Evolutionary conservation across 1,140 invertebrate genomes (phyloP).

Genomic region (Scaptodrosophila lebanonensis): DNA sequence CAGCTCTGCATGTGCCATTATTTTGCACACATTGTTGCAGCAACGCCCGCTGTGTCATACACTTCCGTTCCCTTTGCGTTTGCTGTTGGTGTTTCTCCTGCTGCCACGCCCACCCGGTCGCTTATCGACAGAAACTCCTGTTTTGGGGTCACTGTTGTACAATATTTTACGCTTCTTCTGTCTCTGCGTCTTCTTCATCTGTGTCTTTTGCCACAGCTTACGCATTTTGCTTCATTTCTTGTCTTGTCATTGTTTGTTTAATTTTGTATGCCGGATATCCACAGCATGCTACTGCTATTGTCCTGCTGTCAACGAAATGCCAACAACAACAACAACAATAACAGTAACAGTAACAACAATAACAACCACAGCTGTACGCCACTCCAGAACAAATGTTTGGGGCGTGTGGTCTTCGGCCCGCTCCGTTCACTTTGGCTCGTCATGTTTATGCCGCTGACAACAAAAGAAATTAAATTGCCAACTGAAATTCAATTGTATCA

Average conservation of each 20-base stretch:
- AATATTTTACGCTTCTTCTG: constrained; percentile 12
- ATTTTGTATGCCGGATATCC: constrained; percentile 68
- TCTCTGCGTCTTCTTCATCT: too few relatives aligned
- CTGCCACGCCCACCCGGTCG: too few relatives aligned
- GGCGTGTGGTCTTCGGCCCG: neutral
- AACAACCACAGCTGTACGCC: constrained; percentile 20
- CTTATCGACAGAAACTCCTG: too few relatives aligned
- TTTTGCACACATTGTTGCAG: constrained; percentile 50
- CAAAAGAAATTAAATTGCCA: constrained; percentile 74
- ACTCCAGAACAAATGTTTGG: constrained; percentile 15
- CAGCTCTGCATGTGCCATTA: constrained; percentile 30
- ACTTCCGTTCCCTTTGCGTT: constrained; percentile 34
- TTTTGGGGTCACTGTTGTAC: constrained; percentile 51
- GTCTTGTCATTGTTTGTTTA: constrained; percentile 70
- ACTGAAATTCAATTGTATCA: constrained; percentile 71
- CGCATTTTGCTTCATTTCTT: constrained; percentile 46
- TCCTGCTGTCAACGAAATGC: constrained; percentile 66
- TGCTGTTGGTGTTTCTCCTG: neutral
- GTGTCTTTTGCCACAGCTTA: too few relatives aligned
- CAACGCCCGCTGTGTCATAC: constrained; percentile 55
- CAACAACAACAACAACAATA: constrained; percentile 52
- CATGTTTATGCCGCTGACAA: constrained; percentile 69
- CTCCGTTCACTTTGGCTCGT: constrained; percentile 15
- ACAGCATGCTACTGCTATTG: constrained; percentile 60
- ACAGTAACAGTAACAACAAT: constrained; percentile 22